Evolutionary conservation across 2,113 vertebrate genomes (phyloP).

Genomic region (Benitochromis conjunctus): DNA sequence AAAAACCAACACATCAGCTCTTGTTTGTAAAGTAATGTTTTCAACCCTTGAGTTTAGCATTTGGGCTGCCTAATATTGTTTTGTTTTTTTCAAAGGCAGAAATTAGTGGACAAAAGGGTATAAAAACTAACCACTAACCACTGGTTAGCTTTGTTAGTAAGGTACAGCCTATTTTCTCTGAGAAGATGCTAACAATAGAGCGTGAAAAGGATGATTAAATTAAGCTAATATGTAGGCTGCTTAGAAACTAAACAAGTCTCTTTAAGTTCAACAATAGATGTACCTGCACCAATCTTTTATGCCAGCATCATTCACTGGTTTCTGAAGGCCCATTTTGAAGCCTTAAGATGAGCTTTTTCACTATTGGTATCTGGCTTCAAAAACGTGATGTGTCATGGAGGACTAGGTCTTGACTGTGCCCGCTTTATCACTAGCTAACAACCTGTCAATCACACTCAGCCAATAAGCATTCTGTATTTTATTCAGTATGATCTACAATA

Average conservation of each 20-base stretch:
- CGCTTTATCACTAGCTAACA: too few species aligned
- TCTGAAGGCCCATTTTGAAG: too few species aligned
- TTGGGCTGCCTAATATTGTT: neutral
- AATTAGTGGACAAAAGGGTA: neutral
- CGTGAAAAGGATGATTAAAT: neutral
- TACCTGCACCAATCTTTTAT: neutral
- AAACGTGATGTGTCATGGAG: too few species aligned
- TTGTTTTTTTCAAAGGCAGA: neutral
- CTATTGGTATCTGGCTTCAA: too few species aligned
- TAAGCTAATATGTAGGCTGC: neutral
- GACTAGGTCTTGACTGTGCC: too few species aligned
- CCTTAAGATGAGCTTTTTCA: too few species aligned
- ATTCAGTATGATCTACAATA: too few species aligned
- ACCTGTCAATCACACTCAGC: too few species aligned
- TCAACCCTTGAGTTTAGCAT: neutral
- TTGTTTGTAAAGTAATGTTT: neutral
- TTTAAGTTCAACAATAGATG: neutral
- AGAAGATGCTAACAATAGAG: neutral
- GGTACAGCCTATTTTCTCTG: neutral
- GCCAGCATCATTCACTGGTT: too few species aligned
- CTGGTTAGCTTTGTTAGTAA: neutral
- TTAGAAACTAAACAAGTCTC: neutral
- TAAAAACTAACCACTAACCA: neutral
- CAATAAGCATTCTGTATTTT: too few species aligned
- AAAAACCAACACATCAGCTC: neutral